These are phyloP conservation scores for Lepilemur septentrionalis DNA, from an alignment of 2,797 vertebrate species.

Conservation along the genomic window DNA sequence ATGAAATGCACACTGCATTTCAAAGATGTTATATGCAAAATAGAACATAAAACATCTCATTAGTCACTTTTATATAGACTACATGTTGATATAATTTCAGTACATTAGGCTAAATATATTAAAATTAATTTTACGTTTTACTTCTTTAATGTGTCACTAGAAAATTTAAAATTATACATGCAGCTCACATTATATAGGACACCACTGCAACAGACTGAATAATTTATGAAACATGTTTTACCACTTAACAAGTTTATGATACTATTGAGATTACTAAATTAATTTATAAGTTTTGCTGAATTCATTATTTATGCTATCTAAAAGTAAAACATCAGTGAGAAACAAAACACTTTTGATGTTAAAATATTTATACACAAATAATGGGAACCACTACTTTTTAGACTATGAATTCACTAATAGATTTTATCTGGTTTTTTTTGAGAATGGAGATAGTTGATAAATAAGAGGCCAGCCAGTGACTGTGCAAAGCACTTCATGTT, in stretches of 20 bases:
- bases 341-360: slow-evolving; percentile 16
- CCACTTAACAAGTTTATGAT: neutral
- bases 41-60: neutral
- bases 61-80: neutral
- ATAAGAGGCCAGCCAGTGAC: neutral
- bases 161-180: neutral
- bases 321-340: neutral
- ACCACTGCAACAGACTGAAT: neutral
- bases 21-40: neutral
- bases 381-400: neutral
- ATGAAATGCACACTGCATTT: neutral
- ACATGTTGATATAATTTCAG: neutral
- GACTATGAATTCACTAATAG: neutral
- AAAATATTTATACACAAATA: slow-evolving; percentile 17
- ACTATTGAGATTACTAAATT: neutral
- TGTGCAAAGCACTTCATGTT: neutral
- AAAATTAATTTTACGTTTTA: slow-evolving; percentile 1
- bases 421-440: neutral
- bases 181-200: neutral
- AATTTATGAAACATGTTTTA: neutral
- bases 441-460: neutral
- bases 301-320: slow-evolving; percentile 8
- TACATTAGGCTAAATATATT: neutral
- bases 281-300: slow-evolving; percentile 26
- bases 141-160: neutral